A percentile compares a stretch with the other conserved stretches of the same genome.
Conservation (phyloP, 64 coral and sea anemone species). For the Porites australiensis region DNA sequence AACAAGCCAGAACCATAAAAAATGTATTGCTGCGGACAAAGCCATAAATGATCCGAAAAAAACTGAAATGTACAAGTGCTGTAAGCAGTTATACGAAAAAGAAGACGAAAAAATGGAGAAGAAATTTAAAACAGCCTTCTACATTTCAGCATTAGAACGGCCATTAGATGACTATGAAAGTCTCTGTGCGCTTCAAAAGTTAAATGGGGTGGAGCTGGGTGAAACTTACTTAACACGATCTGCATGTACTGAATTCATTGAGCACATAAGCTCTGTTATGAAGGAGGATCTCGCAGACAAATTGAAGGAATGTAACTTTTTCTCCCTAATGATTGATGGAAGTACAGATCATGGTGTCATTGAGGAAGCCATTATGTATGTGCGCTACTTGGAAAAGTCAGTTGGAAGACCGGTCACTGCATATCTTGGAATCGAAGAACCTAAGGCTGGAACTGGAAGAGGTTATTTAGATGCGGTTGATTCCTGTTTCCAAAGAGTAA, state of each 20-base stretch:
- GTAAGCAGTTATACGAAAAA: neutral
- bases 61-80: constrained; percentile 19
- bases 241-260: constrained; percentile 48
- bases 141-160: constrained; percentile 45
- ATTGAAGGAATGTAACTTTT: neutral
- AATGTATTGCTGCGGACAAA: constrained; percentile 39
- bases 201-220: constrained; percentile 51
- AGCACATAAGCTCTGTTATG: neutral
- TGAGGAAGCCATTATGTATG: constrained; percentile 32
- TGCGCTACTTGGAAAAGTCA: constrained; percentile 5
- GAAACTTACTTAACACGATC: constrained; percentile 34
- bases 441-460: constrained; percentile 8
- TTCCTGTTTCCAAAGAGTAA: constrained; percentile 4
- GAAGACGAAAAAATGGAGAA: constrained; percentile 17
- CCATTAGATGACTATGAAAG: constrained; percentile 55
- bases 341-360: constrained; percentile 50
- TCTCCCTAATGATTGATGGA: constrained; percentile 20
- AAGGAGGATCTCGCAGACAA: constrained; percentile 7
- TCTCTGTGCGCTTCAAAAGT: constrained; percentile 45
- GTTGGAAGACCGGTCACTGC: neutral
- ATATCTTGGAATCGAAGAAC: constrained; percentile 37
- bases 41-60: neutral
- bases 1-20: constrained; percentile 1
- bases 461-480: constrained; percentile 20
- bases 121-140: constrained; percentile 52